Evolutionary conservation across 2,797 vertebrate species (phyloP), one percentile per base, ranked within the genome.

Genomic region (Nothura maculosa): DNA sequence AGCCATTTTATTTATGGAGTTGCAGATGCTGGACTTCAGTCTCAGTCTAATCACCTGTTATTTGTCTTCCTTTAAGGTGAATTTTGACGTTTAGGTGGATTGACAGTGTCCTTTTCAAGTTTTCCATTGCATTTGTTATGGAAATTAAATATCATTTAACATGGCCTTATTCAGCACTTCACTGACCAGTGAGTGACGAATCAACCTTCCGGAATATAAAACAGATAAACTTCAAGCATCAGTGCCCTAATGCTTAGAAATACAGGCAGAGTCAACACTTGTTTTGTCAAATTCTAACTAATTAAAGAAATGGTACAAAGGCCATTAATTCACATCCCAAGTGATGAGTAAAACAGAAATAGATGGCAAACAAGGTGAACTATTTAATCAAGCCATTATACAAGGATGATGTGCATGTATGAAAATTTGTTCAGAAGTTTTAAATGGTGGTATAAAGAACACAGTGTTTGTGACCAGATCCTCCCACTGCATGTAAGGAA

Each of bases 91-190:
- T 87, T 48, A 81, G 60, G 48, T 72, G 38, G 62, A 81, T 60
- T 91, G 43, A 77, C 75, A 88, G 38, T 28, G 28, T 60, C 43
- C 40, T 84, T 93, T 93, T 57, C 6, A 4, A 86, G 57, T 54
- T 32, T 94, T 88, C 72, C 34, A 20, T 91, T 88, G 40, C 57
- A 80, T 80, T 92, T 93, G 24, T 91, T 89, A 79, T 70, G 61
- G 83, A 93, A 96, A 94, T 84, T 21, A 84, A 74, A 28, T 92
- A 72, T 68, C 70, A 79, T 85, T 92, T 89, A 81, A 36, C 55
- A 30, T 2, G 2, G 9, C 30, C 57, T 32, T 73, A 6, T 81
- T 81, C 68, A 79, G 48, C 40, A n/a, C 60, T 2, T 9, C 32
- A 9, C 34, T 66, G 85, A 79, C 47, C 0, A 1, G 48, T 1